Percentiles rank a stretch among this genome's conserved stretches.
These are phyloP conservation scores for Ochotona princeps DNA, from an alignment of 2,113 vertebrate species.

Conservation along the genomic window DNA sequence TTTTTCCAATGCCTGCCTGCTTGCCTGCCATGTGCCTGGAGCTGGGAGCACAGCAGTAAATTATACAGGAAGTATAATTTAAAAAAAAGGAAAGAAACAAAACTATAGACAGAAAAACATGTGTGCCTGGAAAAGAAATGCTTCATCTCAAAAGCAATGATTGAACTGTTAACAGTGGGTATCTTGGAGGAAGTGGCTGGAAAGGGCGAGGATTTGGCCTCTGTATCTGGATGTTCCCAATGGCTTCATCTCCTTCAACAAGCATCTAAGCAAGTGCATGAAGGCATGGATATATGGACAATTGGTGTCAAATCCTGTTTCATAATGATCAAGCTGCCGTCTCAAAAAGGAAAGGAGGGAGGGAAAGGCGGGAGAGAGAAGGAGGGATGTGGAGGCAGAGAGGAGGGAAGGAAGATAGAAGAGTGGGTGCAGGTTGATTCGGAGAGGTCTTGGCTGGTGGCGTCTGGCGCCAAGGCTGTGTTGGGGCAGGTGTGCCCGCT, in stretches of 20 bases:
- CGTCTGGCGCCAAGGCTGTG: neutral
- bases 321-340: neutral
- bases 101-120: neutral
- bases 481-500: neutral
- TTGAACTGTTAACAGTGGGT: neutral
- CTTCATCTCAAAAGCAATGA: neutral
- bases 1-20: neutral
- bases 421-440: neutral
- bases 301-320: neutral
- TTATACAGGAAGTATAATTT: neutral
- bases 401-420: neutral
- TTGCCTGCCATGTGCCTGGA: neutral
- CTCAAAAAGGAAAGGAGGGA: neutral
- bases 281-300: neutral
- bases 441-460: neutral
- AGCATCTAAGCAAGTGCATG: slow-evolving; percentile 39
- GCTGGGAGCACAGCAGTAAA: neutral
- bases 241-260: neutral
- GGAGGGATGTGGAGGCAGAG: too few species aligned
- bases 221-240: neutral
- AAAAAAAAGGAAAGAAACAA: neutral
- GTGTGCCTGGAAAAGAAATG: neutral
- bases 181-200: neutral
- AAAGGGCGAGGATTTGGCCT: neutral
- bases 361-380: neutral